phyloP scores from a whole-genome alignment of 2,113 vertebrate species.

The Suricata suricatta region DNA sequence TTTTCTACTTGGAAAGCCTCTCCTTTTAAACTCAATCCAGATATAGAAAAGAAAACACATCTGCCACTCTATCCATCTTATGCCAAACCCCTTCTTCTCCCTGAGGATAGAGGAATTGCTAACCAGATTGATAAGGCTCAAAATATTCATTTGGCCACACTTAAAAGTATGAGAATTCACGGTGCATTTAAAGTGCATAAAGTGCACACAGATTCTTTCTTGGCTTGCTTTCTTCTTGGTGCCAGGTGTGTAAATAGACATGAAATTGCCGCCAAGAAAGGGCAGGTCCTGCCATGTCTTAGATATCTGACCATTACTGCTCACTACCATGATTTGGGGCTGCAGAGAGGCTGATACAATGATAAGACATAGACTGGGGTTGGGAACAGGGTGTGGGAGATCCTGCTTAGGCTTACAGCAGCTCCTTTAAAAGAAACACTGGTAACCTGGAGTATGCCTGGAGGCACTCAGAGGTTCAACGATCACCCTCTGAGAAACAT shows the following conservation, averaged over 20 bases:
- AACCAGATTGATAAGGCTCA: constrained; percentile 3
- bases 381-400: not conserved
- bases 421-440: not conserved
- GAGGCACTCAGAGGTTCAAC: not conserved
- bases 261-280: not conserved
- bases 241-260: not conserved
- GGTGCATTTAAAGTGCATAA: constrained; percentile 7
- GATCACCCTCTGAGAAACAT: not conserved
- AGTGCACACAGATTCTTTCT: not conserved
- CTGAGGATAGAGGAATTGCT: not conserved
- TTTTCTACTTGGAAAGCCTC: constrained; percentile 12
- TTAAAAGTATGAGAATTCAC: constrained; percentile 8
- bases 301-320: not conserved
- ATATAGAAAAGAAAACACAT: not conserved
- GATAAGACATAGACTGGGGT: not conserved
- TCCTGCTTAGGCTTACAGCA: not conserved
- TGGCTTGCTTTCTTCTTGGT: not conserved
- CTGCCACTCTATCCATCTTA: not conserved
- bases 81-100: not conserved
- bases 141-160: constrained; percentile 3
- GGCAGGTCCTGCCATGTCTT: not conserved
- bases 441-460: not conserved
- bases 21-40: constrained; percentile 52
- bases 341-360: not conserved
- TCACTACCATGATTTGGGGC: not conserved